Conservation (phyloP, 2,888 invertebrate genomes). For the Kryphioiulus occultus region DNA sequence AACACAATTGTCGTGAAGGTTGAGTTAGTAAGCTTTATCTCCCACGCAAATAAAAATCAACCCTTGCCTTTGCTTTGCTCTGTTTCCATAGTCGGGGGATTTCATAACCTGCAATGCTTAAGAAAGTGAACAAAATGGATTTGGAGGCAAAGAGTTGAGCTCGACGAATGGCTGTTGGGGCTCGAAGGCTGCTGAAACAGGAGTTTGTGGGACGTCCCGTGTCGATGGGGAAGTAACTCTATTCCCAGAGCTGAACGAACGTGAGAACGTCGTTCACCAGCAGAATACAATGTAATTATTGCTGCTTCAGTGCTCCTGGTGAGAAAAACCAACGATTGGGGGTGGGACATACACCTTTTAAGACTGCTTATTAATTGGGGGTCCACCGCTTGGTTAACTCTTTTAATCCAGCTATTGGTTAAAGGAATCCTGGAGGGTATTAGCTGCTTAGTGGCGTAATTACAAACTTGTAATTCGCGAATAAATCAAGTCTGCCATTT, state of each 20-base stretch:
- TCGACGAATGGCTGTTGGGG: not conserved
- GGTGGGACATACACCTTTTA: constrained; percentile 41
- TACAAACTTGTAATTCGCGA: not conserved
- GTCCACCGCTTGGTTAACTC: constrained; percentile 42
- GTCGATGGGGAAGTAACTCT: constrained; percentile 49
- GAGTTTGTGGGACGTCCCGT: constrained; percentile 50
- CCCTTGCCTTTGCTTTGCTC: not conserved
- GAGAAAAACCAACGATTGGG: constrained; percentile 47
- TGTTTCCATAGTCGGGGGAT: constrained; percentile 33
- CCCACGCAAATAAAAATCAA: constrained; percentile 28
- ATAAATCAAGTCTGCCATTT: constrained; percentile 1
- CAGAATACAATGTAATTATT: constrained; percentile 52
- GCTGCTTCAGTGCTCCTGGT: constrained; percentile 51
- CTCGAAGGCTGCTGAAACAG: constrained; percentile 31
- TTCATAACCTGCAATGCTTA: constrained; percentile 39
- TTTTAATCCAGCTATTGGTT: constrained; percentile 46
- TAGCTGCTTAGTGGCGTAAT: constrained; percentile 24
- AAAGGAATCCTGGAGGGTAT: not conserved
- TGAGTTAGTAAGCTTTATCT: constrained; percentile 43
- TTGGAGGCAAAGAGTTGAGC: constrained; percentile 28
- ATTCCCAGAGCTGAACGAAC: constrained; percentile 47
- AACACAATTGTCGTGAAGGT: constrained; percentile 44
- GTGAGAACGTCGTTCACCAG: constrained; percentile 49
- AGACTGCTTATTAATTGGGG: constrained; percentile 45
- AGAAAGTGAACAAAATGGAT: constrained; percentile 36